A percentile compares a stretch with the other conserved stretches of the same genome.
phyloP scores from a whole-genome alignment of 2,888 invertebrate genomes.

The Apotomis capreana region DNA sequence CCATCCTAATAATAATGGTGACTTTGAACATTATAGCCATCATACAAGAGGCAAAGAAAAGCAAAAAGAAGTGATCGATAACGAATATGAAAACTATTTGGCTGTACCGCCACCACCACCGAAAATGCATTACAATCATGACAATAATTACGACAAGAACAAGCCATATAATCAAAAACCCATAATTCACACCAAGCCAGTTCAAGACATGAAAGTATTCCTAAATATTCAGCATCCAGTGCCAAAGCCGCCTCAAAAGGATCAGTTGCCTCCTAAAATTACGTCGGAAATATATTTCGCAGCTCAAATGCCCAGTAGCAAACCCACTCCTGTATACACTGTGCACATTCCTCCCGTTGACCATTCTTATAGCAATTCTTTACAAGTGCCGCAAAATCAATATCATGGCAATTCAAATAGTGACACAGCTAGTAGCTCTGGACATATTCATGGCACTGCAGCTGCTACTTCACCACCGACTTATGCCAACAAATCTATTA shows the following conservation, averaged over 20 bases:
- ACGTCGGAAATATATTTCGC: constrained; percentile 81
- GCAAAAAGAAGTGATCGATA: constrained; percentile 70
- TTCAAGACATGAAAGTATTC: constrained; percentile 78
- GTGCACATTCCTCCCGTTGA: constrained; percentile 67
- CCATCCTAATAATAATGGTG: constrained; percentile 60
- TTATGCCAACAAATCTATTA: constrained; percentile 59
- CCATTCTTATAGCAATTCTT: constrained; percentile 52
- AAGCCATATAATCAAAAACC: constrained; percentile 71
- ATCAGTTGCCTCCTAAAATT: constrained; percentile 72
- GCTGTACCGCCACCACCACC: constrained; percentile 78
- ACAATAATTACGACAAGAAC: constrained; percentile 63
- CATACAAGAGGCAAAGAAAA: constrained; percentile 58
- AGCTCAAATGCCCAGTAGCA: constrained; percentile 69
- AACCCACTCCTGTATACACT: constrained; percentile 72
- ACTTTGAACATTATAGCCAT: constrained; percentile 65
- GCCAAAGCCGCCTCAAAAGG: constrained; percentile 56
- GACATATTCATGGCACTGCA: constrained; percentile 53
- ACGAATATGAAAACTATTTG: constrained; percentile 78
- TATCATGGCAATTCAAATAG: constrained; percentile 44
- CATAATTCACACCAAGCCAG: constrained; percentile 71
- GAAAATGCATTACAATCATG: constrained; percentile 65
- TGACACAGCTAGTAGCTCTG: constrained; percentile 42
- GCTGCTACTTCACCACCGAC: constrained; percentile 55
- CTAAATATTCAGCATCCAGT: constrained; percentile 76
- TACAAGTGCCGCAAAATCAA: constrained; percentile 49